Evolutionary conservation across 2,888 invertebrate species (phyloP).

Genomic region (Athetis lepigone): DNA sequence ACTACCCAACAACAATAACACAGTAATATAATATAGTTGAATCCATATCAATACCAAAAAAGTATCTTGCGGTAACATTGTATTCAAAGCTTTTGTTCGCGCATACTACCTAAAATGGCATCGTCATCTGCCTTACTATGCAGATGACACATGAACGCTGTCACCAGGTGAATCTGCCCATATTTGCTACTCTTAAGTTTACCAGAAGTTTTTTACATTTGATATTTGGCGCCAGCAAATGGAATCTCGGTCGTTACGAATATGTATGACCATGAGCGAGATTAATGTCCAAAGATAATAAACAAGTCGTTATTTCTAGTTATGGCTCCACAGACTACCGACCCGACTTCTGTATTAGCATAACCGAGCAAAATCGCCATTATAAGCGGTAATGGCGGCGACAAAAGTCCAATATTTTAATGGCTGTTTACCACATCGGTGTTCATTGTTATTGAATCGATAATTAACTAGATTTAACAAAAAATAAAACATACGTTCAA

Average conservation of each 20-base stretch:
- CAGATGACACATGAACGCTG: conserved; percentile 34
- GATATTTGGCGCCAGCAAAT: conserved; percentile 72
- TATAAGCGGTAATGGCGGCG: conserved; percentile 31
- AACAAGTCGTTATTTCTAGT: conserved; percentile 74
- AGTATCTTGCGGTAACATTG: not conserved
- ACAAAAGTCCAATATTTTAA: conserved; percentile 43
- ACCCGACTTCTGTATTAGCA: conserved; percentile 68
- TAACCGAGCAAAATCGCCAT: conserved; percentile 56
- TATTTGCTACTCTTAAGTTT: conserved; percentile 19
- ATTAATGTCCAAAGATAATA: conserved; percentile 67
- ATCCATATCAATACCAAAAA: not conserved
- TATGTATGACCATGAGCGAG: conserved; percentile 64
- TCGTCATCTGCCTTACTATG: conserved; percentile 28
- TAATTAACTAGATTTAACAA: conserved; percentile 33
- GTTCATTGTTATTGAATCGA: conserved; percentile 46
- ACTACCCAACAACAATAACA: too few relatives aligned
- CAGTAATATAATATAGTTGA: conserved; percentile 1
- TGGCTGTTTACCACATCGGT: conserved; percentile 36
- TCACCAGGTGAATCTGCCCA: conserved; percentile 30
- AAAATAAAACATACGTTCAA: conserved; percentile 27
- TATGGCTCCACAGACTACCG: conserved; percentile 43
- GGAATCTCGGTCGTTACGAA: conserved; percentile 64
- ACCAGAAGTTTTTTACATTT: conserved; percentile 39
- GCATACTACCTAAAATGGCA: conserved; percentile 22
- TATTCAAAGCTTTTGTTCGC: conserved; percentile 9